Conservation (phyloP, 2,888 invertebrate species). For the Andrena marginata region DNA sequence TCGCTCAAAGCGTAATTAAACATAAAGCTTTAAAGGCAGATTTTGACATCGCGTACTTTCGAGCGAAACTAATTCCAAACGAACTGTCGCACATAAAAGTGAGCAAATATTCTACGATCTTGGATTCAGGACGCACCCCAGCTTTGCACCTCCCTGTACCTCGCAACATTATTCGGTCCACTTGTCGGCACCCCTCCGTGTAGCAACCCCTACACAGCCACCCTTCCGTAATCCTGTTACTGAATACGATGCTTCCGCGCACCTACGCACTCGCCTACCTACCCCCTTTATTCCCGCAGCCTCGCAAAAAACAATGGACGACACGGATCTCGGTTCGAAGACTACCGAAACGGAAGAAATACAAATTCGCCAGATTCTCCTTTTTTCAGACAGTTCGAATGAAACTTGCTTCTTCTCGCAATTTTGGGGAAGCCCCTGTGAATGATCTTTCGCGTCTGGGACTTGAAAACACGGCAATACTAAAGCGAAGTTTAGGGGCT, state of each 20-base stretch:
- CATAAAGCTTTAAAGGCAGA: too few relatives aligned
- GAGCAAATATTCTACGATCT: slow-evolving; percentile 34
- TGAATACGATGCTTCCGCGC: slow-evolving; percentile 69
- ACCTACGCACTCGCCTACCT: slow-evolving; percentile 61
- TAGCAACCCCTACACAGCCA: slow-evolving; percentile 68
- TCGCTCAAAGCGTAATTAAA: too few relatives aligned
- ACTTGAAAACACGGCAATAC: too few relatives aligned
- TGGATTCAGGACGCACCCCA: slow-evolving; percentile 43
- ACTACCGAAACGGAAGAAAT: slow-evolving; percentile 7
- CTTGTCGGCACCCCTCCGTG: slow-evolving; percentile 77
- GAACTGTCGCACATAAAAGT: slow-evolving; percentile 41
- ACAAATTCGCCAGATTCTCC: not conserved
- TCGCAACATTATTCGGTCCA: slow-evolving; percentile 80
- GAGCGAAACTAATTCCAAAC: slow-evolving; percentile 9
- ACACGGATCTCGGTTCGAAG: slow-evolving; percentile 43
- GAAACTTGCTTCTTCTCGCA: not conserved
- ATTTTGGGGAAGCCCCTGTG: too few relatives aligned
- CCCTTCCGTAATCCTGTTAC: slow-evolving; percentile 79
- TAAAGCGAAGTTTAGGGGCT: too few relatives aligned
- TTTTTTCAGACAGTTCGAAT: not conserved
- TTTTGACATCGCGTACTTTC: too few relatives aligned
- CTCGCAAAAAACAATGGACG: slow-evolving; percentile 66
- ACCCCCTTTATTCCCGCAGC: slow-evolving; percentile 51
- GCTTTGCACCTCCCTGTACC: slow-evolving; percentile 70
- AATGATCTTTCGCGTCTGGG: too few relatives aligned